These are phyloP conservation scores for Idris sp. DNA, from an alignment of 1,140 invertebrate genomes.

Conservation along the genomic window DNA sequence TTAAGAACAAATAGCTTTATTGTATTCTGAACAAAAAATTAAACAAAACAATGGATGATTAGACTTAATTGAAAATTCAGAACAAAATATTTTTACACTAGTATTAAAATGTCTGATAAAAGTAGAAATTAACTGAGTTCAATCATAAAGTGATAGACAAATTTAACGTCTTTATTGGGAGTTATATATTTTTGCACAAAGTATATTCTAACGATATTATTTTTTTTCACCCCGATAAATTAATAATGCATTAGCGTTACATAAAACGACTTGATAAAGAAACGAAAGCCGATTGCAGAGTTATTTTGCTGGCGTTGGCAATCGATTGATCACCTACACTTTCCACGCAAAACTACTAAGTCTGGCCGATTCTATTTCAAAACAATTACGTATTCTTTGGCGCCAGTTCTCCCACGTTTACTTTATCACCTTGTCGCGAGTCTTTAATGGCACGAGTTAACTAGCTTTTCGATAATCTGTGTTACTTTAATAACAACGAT, in stretches of 20 bases:
- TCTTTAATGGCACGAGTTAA: conserved; percentile 45
- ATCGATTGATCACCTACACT: conserved; percentile 66
- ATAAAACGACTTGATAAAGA: conserved; percentile 48
- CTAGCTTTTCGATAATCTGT: conserved; percentile 41
- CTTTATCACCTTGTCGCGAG: conserved; percentile 63
- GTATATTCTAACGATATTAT: conserved; percentile 6
- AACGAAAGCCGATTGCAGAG: conserved; percentile 53
- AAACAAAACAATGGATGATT: conserved; percentile 20
- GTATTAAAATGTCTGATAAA: too few species aligned
- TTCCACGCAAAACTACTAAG: conserved; percentile 70
- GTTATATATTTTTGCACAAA: conserved; percentile 9
- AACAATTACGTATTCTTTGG: conserved; percentile 74
- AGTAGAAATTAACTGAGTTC: too few species aligned
- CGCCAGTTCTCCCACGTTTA: conserved; percentile 70
- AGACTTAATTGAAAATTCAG: background rate
- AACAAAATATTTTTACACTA: too few species aligned
- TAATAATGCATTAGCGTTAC: conserved; percentile 57
- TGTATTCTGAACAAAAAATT: conserved; percentile 31
- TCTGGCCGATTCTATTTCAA: conserved; percentile 66
- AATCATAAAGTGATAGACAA: conserved; percentile 15
- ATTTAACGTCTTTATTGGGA: conserved; percentile 42
- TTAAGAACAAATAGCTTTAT: conserved; percentile 40
- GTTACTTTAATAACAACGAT: conserved; percentile 18
- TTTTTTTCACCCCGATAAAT: conserved; percentile 24
- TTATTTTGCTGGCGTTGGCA: conserved; percentile 47